Percentiles rank a stretch among this genome's conserved stretches.
phyloP scores from a whole-genome alignment of 2,888 invertebrate genomes.

The Crioceris asparagi region DNA sequence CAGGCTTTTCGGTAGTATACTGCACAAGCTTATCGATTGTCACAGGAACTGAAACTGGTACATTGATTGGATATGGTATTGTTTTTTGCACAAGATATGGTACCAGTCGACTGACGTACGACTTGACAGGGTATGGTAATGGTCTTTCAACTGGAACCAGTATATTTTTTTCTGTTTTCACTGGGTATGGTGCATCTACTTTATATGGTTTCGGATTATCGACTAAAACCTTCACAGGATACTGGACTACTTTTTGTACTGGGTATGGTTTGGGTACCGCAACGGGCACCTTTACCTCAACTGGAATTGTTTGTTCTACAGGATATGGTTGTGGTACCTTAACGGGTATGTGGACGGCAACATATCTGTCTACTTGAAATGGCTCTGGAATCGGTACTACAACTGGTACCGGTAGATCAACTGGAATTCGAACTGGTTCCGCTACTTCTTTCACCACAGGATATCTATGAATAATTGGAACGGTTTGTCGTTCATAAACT shows the following conservation, averaged over 20 bases:
- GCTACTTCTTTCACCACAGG: slow-evolving; percentile 56
- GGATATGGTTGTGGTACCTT: slow-evolving; percentile 60
- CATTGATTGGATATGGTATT: slow-evolving; percentile 43
- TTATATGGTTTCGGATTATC: slow-evolving; percentile 57
- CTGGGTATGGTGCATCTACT: slow-evolving; percentile 60
- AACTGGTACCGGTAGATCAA: slow-evolving; percentile 54
- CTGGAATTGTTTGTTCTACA: slow-evolving; percentile 58
- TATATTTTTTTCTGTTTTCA: slow-evolving; percentile 48
- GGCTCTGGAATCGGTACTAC: slow-evolving; percentile 55
- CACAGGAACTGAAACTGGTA: slow-evolving; percentile 58
- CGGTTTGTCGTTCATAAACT: slow-evolving; percentile 55
- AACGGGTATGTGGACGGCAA: slow-evolving; percentile 43
- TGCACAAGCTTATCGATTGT: slow-evolving; percentile 63
- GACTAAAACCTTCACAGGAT: slow-evolving; percentile 53
- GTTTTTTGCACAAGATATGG: slow-evolving; percentile 19
- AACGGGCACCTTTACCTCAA: slow-evolving; percentile 55
- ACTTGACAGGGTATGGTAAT: slow-evolving; percentile 48
- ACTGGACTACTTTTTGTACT: slow-evolving; percentile 52
- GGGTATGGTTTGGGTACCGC: slow-evolving; percentile 53
- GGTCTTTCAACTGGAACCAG: slow-evolving; percentile 26
- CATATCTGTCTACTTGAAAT: slow-evolving; percentile 39
- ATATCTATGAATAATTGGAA: slow-evolving; percentile 36
- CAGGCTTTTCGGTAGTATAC: no score
- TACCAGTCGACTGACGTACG: slow-evolving; percentile 54
- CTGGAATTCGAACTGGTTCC: slow-evolving; percentile 53